Evolutionary conservation across 2,888 invertebrate species (phyloP), one percentile per base, ranked within the genome.

Genomic region (Helleia helle): DNA sequence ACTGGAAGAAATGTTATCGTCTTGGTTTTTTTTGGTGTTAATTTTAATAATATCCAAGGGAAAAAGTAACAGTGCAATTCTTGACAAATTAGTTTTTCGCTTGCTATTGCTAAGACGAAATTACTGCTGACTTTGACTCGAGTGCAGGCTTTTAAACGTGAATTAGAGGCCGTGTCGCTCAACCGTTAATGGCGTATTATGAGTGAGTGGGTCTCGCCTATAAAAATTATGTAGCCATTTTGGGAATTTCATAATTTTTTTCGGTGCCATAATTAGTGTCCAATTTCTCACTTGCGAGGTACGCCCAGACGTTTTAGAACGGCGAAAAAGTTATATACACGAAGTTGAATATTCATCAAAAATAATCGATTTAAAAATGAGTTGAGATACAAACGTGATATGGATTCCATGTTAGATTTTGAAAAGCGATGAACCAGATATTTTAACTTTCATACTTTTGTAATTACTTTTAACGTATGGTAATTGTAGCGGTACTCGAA

Each of bases 141-240:
- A 84, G 83, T 83, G 83, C 84, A 83, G 68, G 84, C 84, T 84
- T 83, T 84, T 84, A 83, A 81, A 80, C 71, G 65, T 59, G 76
- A 80, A 81, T 83, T 83, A 83, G 72, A 75, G 71, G 70, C 71
- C 65, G 62, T 59, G 64, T 64, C 80, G 61, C 69, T 83, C 75
- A 77, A 64, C 59, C 71, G 62, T 66, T 83, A 83, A 81, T 80
- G 72, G 80, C 67, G 62, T 75, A 79, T 75, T 80, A 79, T 81
- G 75, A 80, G 67, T 61, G 69, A 80, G 80, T 67, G 66, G 71
- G 65, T 74, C 68, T 67, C 65, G 65, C 60, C 51, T 58, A 56
- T 70, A 76, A 77, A n/a, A 79, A 79, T 76, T 73, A 77, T 64
- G 58, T 62, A 59, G 66, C 59, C 58, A 57, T 66, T 68, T 66